A percentile compares a stretch with the other conserved stretches of the same genome.
Conservation (phyloP, 2,797 vertebrate genomes). For the Chrosomus eos region DNA sequence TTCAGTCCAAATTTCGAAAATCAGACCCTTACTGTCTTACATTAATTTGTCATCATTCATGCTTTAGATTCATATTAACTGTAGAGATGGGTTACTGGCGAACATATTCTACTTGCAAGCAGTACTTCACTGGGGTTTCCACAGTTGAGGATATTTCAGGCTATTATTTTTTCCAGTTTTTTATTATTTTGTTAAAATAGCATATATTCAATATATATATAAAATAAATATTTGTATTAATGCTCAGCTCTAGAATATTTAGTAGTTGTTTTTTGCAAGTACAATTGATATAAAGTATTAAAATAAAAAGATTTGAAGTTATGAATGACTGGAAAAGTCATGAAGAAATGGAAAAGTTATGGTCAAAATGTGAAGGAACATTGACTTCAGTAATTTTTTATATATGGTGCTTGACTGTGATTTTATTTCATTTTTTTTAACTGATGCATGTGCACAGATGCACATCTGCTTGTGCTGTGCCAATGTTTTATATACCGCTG, state of each 20-base stretch:
- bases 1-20: not conserved
- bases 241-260: not conserved
- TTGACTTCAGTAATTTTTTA: not conserved
- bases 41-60: not conserved
- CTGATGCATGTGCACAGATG: not conserved
- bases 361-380: not conserved
- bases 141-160: not conserved
- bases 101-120: not conserved
- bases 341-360: not conserved
- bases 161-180: not conserved
- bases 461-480: not conserved
- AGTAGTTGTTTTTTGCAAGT: not conserved
- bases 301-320: not conserved
- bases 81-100: not conserved
- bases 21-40: not conserved
- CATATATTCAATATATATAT: no score
- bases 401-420: not conserved
- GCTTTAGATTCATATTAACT: not conserved
- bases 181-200: no score
- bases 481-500: slow-evolving; percentile 68
- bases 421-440: not conserved
- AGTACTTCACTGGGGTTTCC: not conserved
- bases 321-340: not conserved
- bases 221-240: no score
- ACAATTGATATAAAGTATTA: not conserved